Conservation (phyloP, 1,140 invertebrate genomes). For the Portunus trituberculatus region DNA sequence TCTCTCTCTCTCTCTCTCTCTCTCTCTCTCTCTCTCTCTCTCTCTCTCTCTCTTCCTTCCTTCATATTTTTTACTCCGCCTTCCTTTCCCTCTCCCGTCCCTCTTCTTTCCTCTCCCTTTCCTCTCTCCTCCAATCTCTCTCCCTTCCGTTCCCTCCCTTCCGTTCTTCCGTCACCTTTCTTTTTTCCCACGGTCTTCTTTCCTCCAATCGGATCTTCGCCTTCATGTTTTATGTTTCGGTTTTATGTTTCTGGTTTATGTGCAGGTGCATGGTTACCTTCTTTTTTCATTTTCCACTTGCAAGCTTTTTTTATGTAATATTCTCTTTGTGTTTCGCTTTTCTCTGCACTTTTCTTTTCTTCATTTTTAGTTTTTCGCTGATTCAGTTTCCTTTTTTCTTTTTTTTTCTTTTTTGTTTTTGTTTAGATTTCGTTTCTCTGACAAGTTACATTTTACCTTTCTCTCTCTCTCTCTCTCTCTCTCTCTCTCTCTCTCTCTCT, state of each 20-base stretch:
- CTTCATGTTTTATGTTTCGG: too few species aligned
- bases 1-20: neutral
- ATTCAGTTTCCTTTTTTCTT: too few species aligned
- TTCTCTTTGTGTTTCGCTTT: neutral
- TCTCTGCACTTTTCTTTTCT: too few species aligned
- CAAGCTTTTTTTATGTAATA: too few species aligned
- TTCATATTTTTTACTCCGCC: neutral
- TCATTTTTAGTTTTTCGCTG: too few species aligned
- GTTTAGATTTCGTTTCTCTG: neutral
- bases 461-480: too few species aligned
- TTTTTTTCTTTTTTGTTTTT: too few species aligned
- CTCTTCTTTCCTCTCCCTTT: neutral
- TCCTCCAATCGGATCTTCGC: neutral
- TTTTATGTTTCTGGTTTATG: too few species aligned
- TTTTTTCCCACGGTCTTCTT: neutral
- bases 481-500: conserved; percentile 10
- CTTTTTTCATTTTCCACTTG: neutral
- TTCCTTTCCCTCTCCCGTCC: neutral
- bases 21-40: neutral
- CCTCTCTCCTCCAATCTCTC: neutral
- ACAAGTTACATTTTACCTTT: neutral
- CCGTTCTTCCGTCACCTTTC: neutral
- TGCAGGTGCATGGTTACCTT: neutral
- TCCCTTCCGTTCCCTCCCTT: neutral
- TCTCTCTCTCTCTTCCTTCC: neutral